phyloP scores from a whole-genome alignment of 2,888 invertebrate species.

The Laspeyria flexula region DNA sequence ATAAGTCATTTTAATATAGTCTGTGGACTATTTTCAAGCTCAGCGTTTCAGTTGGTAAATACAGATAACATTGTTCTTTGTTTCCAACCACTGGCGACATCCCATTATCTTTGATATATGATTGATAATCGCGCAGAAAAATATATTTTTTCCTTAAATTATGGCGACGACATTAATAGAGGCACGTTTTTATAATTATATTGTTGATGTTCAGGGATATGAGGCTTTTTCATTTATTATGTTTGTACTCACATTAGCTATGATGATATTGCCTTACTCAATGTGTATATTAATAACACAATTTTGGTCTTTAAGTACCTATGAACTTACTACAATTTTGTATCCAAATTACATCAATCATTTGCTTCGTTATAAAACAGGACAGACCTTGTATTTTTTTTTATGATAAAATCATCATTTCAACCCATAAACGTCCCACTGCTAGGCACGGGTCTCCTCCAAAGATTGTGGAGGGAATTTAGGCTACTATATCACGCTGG shows the following conservation, averaged over 20 bases:
- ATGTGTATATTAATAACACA: too few relatives aligned
- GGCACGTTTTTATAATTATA: conserved; percentile 2
- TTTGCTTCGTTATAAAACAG: too few relatives aligned
- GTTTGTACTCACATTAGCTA: not conserved
- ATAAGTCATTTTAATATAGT: conserved; percentile 39
- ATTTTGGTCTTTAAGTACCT: too few relatives aligned
- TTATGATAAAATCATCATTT: too few relatives aligned
- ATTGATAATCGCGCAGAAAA: conserved; percentile 59
- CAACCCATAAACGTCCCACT: too few relatives aligned
- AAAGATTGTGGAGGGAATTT: too few relatives aligned
- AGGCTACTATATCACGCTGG: too few relatives aligned
- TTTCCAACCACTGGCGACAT: conserved; percentile 57
- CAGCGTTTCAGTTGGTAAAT: conserved; percentile 69
- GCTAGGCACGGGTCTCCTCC: too few relatives aligned
- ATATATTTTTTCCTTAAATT: conserved; percentile 25
- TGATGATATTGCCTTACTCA: not conserved
- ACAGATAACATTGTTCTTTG: conserved; percentile 75
- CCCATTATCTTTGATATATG: conserved; percentile 64
- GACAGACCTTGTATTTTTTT: too few relatives aligned
- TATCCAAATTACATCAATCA: too few relatives aligned
- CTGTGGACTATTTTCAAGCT: conserved; percentile 54
- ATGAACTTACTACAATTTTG: too few relatives aligned
- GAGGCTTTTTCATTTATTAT: not conserved
- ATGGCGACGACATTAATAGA: conserved; percentile 7
- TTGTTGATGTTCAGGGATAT: not conserved